phyloP scores from a whole-genome alignment of 2,797 vertebrate genomes.

The Coregonus ussuriensis region DNA sequence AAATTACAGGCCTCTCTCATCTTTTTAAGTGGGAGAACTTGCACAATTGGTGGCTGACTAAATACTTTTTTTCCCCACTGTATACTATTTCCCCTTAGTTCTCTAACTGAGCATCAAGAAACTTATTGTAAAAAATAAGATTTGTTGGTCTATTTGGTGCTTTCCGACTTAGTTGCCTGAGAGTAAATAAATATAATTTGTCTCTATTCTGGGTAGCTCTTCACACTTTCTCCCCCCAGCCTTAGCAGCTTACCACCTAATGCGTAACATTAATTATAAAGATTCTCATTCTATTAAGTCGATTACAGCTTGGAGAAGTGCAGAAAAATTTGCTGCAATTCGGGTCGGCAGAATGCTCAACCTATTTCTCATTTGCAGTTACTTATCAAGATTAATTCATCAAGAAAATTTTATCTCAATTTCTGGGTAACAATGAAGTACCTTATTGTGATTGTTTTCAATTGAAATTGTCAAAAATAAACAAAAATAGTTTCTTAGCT shows the following conservation, averaged over 20 bases:
- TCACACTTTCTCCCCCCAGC: neutral
- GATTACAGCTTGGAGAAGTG: constrained; percentile 23
- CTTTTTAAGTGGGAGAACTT: no score
- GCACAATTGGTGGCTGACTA: no score
- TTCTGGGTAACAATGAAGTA: no score
- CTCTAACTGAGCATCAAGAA: neutral
- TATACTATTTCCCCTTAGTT: neutral
- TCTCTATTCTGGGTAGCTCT: neutral
- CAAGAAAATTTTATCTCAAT: neutral
- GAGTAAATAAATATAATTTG: neutral
- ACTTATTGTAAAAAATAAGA: neutral
- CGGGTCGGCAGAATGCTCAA: neutral
- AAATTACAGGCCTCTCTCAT: no score
- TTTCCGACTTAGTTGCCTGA: neutral
- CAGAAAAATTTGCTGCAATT: neutral
- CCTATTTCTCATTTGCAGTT: constrained; percentile 15
- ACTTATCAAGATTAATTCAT: neutral
- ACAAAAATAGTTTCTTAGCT: no score
- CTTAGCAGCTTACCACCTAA: constrained; percentile 17
- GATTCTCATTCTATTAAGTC: constrained; percentile 19
- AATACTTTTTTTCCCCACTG: no score
- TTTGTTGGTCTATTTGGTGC: neutral
- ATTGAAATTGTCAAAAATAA: no score
- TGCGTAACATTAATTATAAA: constrained; percentile 28
- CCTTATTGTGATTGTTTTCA: no score